Evolutionary conservation across 2,113 vertebrate species (phyloP).

Genomic region (pig (Sus scrofa)): DNA sequence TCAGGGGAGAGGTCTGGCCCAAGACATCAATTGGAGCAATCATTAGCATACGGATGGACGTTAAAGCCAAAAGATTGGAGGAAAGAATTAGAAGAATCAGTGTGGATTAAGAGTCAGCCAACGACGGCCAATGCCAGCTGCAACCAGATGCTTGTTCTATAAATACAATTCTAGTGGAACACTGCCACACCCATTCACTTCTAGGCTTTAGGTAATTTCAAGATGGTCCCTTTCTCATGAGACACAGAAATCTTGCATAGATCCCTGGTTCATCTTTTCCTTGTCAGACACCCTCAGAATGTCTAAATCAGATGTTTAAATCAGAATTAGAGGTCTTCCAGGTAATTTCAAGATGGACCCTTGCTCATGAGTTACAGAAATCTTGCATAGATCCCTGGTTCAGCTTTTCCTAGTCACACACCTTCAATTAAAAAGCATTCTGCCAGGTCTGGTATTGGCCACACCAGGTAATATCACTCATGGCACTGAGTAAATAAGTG

Average conservation of each 20-base stretch:
- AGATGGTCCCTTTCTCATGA: not conserved
- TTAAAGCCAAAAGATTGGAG: constrained; percentile 53
- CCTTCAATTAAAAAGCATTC: not conserved
- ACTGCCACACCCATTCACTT: not conserved
- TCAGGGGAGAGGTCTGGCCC: not conserved
- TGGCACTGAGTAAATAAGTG: not conserved
- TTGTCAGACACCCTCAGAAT: not conserved
- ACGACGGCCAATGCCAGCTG: constrained; percentile 14
- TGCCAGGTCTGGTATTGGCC: not conserved
- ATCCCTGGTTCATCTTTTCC: not conserved
- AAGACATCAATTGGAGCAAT: not conserved
- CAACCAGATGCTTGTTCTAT: constrained; percentile 32
- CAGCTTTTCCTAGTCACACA: not conserved
- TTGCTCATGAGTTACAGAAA: not conserved
- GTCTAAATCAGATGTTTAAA: not conserved
- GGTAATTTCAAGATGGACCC: not conserved
- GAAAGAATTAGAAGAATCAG: constrained; percentile 52
- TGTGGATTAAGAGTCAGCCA: constrained; percentile 44
- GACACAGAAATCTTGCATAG: not conserved
- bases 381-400: not conserved
- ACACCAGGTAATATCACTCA: not conserved
- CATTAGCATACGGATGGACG: constrained; percentile 27
- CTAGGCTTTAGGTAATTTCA: not conserved
- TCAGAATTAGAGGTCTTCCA: not conserved
- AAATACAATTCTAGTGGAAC: constrained; percentile 55